A percentile compares a stretch with the other conserved stretches of the same genome.
phyloP scores from a whole-genome alignment of 2,888 invertebrate genomes.

The Harpalus rubripes region DNA sequence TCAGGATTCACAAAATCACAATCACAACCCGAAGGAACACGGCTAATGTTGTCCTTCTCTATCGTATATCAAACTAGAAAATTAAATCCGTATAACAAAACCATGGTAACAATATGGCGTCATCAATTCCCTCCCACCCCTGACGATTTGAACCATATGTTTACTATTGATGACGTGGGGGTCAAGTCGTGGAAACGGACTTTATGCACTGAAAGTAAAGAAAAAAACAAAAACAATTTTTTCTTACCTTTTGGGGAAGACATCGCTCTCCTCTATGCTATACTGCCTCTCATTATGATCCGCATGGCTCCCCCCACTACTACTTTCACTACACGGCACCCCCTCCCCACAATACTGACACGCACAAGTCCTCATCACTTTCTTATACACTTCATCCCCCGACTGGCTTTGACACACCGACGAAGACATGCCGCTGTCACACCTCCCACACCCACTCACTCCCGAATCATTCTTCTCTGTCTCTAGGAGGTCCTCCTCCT shows the following conservation, averaged over 20 bases:
- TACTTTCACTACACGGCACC: constrained; percentile 75
- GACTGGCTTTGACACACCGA: constrained; percentile 72
- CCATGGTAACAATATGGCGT: too few relatives aligned
- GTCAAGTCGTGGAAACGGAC: too few relatives aligned
- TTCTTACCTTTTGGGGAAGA: constrained; percentile 75
- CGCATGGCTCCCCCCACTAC: constrained; percentile 76
- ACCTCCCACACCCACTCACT: constrained; percentile 79
- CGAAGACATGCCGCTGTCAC: constrained; percentile 78
- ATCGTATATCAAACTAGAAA: too few relatives aligned
- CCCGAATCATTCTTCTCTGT: constrained; percentile 78
- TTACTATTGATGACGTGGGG: too few relatives aligned
- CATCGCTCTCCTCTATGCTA: constrained; percentile 76
- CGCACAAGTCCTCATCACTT: constrained; percentile 77
- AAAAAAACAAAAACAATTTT: too few relatives aligned
- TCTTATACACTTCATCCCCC: constrained; percentile 78
- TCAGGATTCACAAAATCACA: too few relatives aligned
- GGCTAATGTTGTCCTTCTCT: too few relatives aligned
- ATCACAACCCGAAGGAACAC: too few relatives aligned
- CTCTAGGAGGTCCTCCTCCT: constrained; percentile 77
- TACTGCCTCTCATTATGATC: constrained; percentile 77
- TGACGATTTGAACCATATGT: too few relatives aligned
- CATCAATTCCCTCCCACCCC: too few relatives aligned
- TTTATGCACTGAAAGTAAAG: too few relatives aligned
- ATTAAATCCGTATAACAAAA: too few relatives aligned
- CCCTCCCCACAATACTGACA: constrained; percentile 77